A percentile compares a stretch with the other conserved stretches of the same genome.
phyloP scores from a whole-genome alignment of 2,888 invertebrate genomes.

The Auanema freiburgensis region DNA sequence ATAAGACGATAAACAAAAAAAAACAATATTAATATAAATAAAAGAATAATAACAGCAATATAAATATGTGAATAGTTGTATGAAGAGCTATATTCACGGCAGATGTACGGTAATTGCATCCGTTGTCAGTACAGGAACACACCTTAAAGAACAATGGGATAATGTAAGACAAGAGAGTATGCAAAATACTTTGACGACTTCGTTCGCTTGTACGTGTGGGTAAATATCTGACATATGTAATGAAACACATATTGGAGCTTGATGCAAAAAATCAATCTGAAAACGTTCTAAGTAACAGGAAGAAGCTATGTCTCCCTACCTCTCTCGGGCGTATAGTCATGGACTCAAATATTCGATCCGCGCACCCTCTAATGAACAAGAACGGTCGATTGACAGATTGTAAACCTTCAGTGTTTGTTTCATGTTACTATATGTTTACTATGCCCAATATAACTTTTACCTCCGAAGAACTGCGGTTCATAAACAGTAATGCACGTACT shows the following conservation, averaged over 20 bases:
- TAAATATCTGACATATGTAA: conserved; percentile 46
- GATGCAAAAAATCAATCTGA: conserved; percentile 42
- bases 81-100: no score
- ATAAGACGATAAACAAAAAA: no score
- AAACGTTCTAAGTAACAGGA: no score
- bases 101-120: conserved; percentile 29
- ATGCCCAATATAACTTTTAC: conserved; percentile 17
- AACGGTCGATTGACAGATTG: conserved; percentile 38
- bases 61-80: no score
- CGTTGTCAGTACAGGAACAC: conserved; percentile 43
- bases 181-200: conserved; percentile 35
- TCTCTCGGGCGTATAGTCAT: conserved; percentile 23
- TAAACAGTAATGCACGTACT: conserved; percentile 48
- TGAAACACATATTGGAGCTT: conserved; percentile 38
- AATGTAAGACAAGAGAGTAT: not conserved
- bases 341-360: conserved; percentile 31
- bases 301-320: conserved; percentile 9
- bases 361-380: conserved; percentile 48
- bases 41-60: no score
- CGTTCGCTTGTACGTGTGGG: conserved; percentile 43
- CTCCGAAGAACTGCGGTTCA: conserved; percentile 49
- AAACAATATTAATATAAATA: no score
- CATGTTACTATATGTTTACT: not conserved
- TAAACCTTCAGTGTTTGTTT: conserved; percentile 28
- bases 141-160: conserved; percentile 17